Percentiles rank a stretch among this genome's conserved stretches.
Conservation (phyloP, 53 echinoderm and acorn worm species). For the Stichopus horrens region DNA sequence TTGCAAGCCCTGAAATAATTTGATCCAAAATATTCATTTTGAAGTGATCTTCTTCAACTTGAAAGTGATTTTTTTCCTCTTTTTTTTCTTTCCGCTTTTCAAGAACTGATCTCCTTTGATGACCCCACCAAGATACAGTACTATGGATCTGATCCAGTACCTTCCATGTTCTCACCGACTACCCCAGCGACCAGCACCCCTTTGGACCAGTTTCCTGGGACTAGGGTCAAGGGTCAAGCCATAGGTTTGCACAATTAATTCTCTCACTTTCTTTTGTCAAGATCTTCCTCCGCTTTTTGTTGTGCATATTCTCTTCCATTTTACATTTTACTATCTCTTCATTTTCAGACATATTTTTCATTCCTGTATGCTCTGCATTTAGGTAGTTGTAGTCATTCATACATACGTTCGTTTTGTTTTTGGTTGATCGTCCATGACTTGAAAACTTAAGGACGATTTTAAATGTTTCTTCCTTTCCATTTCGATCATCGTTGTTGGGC, state of each 20-base stretch:
- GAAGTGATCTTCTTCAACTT: too few relatives aligned
- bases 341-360: too few relatives aligned
- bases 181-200: neutral
- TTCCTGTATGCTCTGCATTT: too few relatives aligned
- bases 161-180: neutral
- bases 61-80: neutral
- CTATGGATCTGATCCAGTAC: conserved; percentile 16
- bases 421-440: too few relatives aligned
- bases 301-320: neutral
- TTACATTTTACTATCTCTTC: neutral
- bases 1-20: too few relatives aligned
- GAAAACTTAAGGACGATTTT: too few relatives aligned
- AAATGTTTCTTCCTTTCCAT: too few relatives aligned
- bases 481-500: too few relatives aligned
- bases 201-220: neutral
- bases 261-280: neutral
- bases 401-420: too few relatives aligned
- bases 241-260: conserved; percentile 17
- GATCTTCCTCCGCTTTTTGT: neutral
- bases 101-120: conserved; percentile 86
- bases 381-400: too few relatives aligned
- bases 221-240: neutral
- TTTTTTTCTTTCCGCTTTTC: conserved; percentile 16
- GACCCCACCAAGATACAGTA: conserved; percentile 56
- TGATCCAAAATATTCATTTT: too few relatives aligned